phyloP scores from a whole-genome alignment of 2,113 vertebrate species.

The Saccopteryx leptura region DNA sequence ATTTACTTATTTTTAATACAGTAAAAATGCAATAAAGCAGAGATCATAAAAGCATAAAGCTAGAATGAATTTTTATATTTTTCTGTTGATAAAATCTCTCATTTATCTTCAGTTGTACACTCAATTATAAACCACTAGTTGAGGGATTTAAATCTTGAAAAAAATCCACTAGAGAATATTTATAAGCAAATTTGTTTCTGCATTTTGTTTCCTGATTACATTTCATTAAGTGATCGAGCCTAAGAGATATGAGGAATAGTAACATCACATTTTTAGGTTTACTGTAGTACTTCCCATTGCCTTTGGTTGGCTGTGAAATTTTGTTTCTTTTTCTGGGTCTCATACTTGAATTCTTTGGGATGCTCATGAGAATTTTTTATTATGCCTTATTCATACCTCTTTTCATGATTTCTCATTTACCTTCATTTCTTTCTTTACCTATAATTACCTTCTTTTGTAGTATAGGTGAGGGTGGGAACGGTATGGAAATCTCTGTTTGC shows the following conservation, averaged over 20 bases:
- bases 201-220: constrained; percentile 8
- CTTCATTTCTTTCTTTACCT: background rate
- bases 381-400: background rate
- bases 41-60: background rate
- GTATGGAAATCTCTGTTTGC: constrained; percentile 21
- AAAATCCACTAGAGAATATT: background rate
- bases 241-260: background rate
- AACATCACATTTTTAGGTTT: background rate
- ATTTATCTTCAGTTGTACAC: background rate
- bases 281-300: background rate
- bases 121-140: background rate
- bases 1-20: constrained; percentile 66
- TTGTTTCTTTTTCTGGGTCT: background rate
- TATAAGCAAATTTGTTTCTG: background rate
- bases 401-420: constrained; percentile 45
- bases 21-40: constrained; percentile 36
- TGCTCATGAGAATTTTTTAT: background rate
- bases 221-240: constrained; percentile 26
- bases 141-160: background rate
- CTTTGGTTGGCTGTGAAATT: background rate
- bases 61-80: constrained; percentile 52
- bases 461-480: background rate
- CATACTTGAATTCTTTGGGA: background rate
- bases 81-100: constrained; percentile 53
- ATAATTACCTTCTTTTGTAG: background rate